Conservation (phyloP, 2,888 invertebrate genomes). For the Gasteruption jaculator region DNA sequence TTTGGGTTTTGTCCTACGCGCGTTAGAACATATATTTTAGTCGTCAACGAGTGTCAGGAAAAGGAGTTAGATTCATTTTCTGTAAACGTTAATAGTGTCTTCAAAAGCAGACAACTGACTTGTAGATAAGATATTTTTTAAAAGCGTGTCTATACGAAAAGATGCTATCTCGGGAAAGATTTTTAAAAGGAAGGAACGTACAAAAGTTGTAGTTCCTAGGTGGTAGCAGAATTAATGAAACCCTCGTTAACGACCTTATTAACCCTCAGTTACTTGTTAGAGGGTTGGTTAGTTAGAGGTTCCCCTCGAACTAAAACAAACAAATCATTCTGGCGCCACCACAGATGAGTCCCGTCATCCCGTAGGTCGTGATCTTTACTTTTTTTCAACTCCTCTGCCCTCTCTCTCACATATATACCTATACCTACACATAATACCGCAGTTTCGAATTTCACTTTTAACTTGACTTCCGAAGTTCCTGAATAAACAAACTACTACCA, state of each 20-base stretch:
- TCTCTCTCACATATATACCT: slow-evolving; percentile 13
- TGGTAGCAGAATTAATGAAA: slow-evolving; percentile 31
- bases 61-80: too few species aligned
- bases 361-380: slow-evolving; percentile 21
- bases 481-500: slow-evolving; percentile 46
- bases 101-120: too few species aligned
- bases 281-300: too few species aligned
- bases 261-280: slow-evolving; percentile 31
- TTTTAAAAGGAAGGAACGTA: too few species aligned
- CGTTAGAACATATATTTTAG: too few species aligned
- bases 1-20: too few species aligned
- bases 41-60: too few species aligned
- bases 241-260: slow-evolving; percentile 44
- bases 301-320: slow-evolving; percentile 49
- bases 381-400: slow-evolving; percentile 18
- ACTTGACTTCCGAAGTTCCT: slow-evolving; percentile 36
- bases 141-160: too few species aligned
- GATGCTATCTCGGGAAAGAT: too few species aligned
- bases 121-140: too few species aligned
- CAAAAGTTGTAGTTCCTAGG: too few species aligned
- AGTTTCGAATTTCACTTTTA: slow-evolving; percentile 20
- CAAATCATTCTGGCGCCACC: slow-evolving; percentile 49
- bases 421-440: slow-evolving; percentile 8
- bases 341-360: slow-evolving; percentile 49
- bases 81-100: too few species aligned